Conservation (phyloP, 23 tunicate species). For the Halocynthia roretzi region DNA sequence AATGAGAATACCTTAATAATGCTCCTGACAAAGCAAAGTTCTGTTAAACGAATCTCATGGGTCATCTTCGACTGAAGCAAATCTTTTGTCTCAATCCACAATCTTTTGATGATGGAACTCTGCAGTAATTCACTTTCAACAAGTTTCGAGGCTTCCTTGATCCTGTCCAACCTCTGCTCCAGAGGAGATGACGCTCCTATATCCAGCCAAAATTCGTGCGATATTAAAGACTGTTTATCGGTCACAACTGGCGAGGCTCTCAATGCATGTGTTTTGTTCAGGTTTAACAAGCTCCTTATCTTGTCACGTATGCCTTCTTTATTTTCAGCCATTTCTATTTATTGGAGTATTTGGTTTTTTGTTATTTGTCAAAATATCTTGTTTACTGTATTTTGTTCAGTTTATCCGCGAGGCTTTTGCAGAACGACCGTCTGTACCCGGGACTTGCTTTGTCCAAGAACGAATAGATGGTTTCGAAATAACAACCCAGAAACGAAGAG, state of each 20-base stretch:
- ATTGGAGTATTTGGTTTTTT: no score
- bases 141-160: slow-evolving; percentile 24
- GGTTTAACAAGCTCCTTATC: slow-evolving; percentile 24
- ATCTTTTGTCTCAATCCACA: slow-evolving; percentile 81
- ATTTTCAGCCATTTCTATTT: slow-evolving; percentile 51
- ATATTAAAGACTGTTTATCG: slow-evolving; percentile 4
- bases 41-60: slow-evolving; percentile 14
- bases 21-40: slow-evolving; percentile 38
- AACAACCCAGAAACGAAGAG: not conserved
- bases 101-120: slow-evolving; percentile 34
- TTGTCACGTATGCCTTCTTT: slow-evolving; percentile 35
- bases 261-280: not conserved
- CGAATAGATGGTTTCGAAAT: slow-evolving; percentile 67
- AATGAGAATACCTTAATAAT: slow-evolving; percentile 17
- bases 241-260: not conserved
- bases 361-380: not conserved
- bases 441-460: slow-evolving; percentile 64
- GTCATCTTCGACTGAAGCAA: slow-evolving; percentile 31
- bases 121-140: slow-evolving; percentile 47
- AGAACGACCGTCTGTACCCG: slow-evolving; percentile 16
- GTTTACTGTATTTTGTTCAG: not conserved
- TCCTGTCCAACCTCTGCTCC: slow-evolving; percentile 38
- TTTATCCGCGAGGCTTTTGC: not conserved
- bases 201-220: slow-evolving; percentile 56
- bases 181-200: slow-evolving; percentile 25